Percentiles rank a stretch among this genome's conserved stretches.
Evolutionary conservation across 2,888 invertebrate genomes (phyloP).

Genomic region (Conops quadrifasciatus): DNA sequence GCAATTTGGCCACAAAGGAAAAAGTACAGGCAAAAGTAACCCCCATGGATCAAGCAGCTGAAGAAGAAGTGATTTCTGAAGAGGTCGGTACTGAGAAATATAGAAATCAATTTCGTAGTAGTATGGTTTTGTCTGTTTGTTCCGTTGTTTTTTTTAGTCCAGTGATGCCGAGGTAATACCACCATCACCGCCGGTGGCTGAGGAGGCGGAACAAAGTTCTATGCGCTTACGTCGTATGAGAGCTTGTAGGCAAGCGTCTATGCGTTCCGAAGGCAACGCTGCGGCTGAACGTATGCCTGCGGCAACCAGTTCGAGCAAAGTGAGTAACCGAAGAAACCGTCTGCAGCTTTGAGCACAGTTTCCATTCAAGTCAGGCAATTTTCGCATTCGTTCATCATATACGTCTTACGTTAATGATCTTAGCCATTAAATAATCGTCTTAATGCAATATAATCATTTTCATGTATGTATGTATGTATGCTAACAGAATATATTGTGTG

Average conservation of each 20-base stretch:
- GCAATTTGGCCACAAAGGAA: background rate
- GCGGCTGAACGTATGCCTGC: background rate
- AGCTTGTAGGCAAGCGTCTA: slow-evolving; percentile 24
- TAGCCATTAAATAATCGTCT: background rate
- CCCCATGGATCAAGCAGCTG: background rate
- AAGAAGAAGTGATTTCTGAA: slow-evolving; percentile 37
- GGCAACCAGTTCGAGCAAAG: slow-evolving; percentile 42
- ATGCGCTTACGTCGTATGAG: slow-evolving; percentile 45
- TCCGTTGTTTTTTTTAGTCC: slow-evolving; percentile 41
- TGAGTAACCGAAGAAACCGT: slow-evolving; percentile 50
- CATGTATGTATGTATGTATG: background rate
- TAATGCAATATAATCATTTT: background rate
- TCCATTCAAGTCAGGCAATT: slow-evolving; percentile 22
- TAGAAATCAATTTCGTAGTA: background rate
- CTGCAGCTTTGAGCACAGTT: slow-evolving; percentile 47
- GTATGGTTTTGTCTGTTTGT: background rate
- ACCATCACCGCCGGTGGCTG: slow-evolving; percentile 55
- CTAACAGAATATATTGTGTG: background rate
- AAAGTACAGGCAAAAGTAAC: background rate
- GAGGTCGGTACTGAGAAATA: background rate
- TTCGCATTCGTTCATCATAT: slow-evolving; percentile 11
- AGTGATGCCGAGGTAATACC: slow-evolving; percentile 55
- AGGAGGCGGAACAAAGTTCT: slow-evolving; percentile 30
- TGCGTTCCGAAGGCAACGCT: slow-evolving; percentile 15
- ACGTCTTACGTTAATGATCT: background rate